Conservation (phyloP, 2,113 vertebrate species). For the Leptosomus discolor region DNA sequence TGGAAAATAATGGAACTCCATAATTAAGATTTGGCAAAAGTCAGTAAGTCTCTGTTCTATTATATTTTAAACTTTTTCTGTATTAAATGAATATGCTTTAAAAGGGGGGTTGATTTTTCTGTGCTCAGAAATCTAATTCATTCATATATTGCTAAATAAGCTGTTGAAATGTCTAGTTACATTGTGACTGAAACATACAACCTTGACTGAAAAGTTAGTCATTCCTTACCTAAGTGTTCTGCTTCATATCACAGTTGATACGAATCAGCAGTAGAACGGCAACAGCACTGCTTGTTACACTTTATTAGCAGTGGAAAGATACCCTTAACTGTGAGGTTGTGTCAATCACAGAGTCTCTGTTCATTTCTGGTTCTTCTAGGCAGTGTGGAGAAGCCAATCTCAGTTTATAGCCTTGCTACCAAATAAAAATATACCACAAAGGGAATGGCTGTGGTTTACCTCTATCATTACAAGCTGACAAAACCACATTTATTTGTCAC, state of each 20-base stretch:
- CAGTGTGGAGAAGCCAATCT: neutral
- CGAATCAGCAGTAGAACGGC: rapidly evolving
- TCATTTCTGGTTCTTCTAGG: neutral
- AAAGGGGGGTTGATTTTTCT: neutral
- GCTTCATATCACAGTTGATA: neutral
- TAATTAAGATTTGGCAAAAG: constrained; percentile 24
- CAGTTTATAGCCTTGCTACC: neutral
- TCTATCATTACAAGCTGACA: neutral
- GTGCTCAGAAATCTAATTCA: neutral
- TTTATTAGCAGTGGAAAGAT: neutral
- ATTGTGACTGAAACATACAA: neutral
- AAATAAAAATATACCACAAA: neutral
- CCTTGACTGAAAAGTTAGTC: neutral
- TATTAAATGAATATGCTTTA: neutral
- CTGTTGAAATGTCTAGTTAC: neutral
- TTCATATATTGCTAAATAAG: neutral
- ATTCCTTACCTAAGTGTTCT: neutral
- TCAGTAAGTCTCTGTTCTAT: neutral
- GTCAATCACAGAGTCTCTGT: neutral
- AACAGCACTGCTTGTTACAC: neutral
- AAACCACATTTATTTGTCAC: neutral
- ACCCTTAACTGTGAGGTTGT: rapidly evolving
- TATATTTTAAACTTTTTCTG: neutral
- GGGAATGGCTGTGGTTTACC: neutral
- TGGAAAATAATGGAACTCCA: neutral